Evolutionary conservation across 2,113 vertebrate species (phyloP).

Genomic region (Dipodomys merriami): DNA sequence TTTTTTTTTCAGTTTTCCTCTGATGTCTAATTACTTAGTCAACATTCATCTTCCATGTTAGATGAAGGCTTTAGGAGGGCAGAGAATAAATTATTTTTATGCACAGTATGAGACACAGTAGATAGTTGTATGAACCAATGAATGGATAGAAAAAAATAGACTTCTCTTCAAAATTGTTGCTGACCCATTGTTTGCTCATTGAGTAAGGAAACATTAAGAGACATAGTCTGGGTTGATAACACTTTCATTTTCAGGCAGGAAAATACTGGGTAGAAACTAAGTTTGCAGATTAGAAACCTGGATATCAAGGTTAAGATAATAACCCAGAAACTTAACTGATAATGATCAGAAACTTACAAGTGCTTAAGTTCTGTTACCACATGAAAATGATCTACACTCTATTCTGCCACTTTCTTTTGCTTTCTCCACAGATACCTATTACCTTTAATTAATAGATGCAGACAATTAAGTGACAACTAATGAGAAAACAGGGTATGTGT

Average conservation of each 20-base stretch:
- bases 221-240: background rate
- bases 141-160: background rate
- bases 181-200: background rate
- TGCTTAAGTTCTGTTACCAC: slow-evolving; percentile 32
- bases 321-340: slow-evolving; percentile 40
- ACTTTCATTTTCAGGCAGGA: slow-evolving; percentile 32
- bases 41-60: background rate
- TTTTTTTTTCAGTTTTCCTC: background rate
- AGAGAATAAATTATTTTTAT: background rate
- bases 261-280: slow-evolving; percentile 14
- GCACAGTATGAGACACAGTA: background rate
- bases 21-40: background rate
- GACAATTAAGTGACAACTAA: slow-evolving; percentile 37
- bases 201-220: background rate
- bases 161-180: background rate
- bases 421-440: slow-evolving; percentile 51
- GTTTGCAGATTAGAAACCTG: slow-evolving; percentile 11
- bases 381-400: slow-evolving; percentile 60
- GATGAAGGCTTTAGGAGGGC: background rate
- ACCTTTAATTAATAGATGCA: slow-evolving; percentile 50
- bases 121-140: background rate
- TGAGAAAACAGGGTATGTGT: slow-evolving; percentile 18
- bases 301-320: slow-evolving; percentile 45
- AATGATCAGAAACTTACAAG: slow-evolving; percentile 41
- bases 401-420: slow-evolving; percentile 32